phyloP scores from a whole-genome alignment of 2,888 invertebrate genomes.

The Eupeodes luniger region DNA sequence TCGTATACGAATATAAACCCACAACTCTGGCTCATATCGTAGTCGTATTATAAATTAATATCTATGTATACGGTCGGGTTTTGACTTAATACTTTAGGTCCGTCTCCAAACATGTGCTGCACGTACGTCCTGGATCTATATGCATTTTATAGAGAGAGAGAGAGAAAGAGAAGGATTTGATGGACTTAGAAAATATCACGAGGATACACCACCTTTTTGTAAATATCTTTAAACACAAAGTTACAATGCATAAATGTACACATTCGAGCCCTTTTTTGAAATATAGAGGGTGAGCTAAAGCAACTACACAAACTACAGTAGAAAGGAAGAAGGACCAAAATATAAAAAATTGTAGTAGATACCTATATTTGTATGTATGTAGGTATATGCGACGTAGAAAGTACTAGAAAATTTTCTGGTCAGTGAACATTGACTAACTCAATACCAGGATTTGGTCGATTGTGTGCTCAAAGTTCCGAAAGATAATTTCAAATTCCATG shows the following conservation, averaged over 20 bases:
- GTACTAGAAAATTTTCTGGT: constrained; percentile 73
- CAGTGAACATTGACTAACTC: constrained; percentile 76
- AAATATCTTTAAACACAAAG: constrained; percentile 70
- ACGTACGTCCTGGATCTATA: constrained; percentile 44
- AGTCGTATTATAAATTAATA: constrained; percentile 67
- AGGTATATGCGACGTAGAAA: background rate
- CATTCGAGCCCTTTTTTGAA: background rate
- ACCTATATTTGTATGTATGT: background rate
- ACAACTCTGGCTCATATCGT: constrained; percentile 42
- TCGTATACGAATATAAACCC: background rate
- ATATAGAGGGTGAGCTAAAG: background rate
- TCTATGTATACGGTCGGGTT: constrained; percentile 44
- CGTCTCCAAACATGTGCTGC: constrained; percentile 65
- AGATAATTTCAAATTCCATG: constrained; percentile 77
- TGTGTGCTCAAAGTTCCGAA: constrained; percentile 77
- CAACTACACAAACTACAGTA: background rate
- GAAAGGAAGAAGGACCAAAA: constrained; percentile 31
- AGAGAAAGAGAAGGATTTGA: background rate
- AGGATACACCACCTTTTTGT: constrained; percentile 50
- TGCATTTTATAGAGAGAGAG: constrained; percentile 11
- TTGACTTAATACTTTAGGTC: constrained; percentile 70
- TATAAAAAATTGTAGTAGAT: background rate
- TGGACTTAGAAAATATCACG: constrained; percentile 51
- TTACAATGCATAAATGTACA: constrained; percentile 55
- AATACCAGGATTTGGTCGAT: constrained; percentile 76